Base-by-base conservation (phyloP, 2,888 invertebrate genomes). In the Saturnia japonica region DNA sequence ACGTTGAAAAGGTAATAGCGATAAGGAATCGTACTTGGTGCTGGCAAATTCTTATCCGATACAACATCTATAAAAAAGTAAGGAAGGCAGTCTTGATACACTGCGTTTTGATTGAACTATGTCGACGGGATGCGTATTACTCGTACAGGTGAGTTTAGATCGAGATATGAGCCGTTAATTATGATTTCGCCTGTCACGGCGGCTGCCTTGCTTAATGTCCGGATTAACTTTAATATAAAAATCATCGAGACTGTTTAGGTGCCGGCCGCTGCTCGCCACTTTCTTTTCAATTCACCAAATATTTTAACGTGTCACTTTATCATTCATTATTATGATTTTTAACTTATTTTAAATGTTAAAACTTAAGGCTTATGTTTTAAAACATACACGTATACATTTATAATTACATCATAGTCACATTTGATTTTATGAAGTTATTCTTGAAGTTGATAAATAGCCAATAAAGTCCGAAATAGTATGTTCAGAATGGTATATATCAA, bases 111-210 rank as follows among this genome's bases (percentile, higher is more conserved):
- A n/a, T 42, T 16, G 45, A 34, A 67, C 71, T 67, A 43, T 66
- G 60, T 28, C 19, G 40, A 68, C 64, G 47, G 28, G 12, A 60
- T 28, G 57, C 57, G 28, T 60, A 60, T 14, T 60, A 68, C 64
- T 72, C 77, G 77, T 75, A 74, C 78, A 77, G 80, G 77, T 82
- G 73, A 72, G 78, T 78, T 78, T 78, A 82, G 82, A 81, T 85
- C 83, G 80, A 85, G 85, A 87, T 88, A 88, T 80, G 79, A 82
- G 81, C 82, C 86, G 89, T 88, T 91, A 91, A 93, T 91, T 92
- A 90, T 88, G 85, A 86, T 90, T 89, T 90, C 89, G 91, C 89
- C 83, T 89, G 92, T 93, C 93, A 93, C 92, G 93, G 87, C 82
- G 86, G 81, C 84, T 91, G 91, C 82, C 82, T 87, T 85, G 88